A percentile compares a stretch with the other conserved stretches of the same genome.
Evolutionary conservation across 2,797 vertebrate genomes (phyloP).

Genomic region (Fistularia tabacaria): DNA sequence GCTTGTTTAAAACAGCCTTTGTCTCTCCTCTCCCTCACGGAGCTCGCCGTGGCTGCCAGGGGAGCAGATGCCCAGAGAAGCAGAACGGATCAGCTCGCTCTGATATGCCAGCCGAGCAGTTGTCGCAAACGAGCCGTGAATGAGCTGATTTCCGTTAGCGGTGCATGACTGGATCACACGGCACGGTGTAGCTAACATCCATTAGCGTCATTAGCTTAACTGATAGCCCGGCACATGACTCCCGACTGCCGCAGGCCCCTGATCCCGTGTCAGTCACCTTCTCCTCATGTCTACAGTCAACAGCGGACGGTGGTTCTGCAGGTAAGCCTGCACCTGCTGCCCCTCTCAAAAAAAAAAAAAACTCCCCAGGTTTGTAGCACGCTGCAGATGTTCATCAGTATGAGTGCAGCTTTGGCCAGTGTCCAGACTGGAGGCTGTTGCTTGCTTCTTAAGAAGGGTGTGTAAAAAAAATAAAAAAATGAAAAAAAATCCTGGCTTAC

Average conservation of each 20-base stretch:
- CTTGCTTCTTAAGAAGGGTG: slow-evolving; percentile 1
- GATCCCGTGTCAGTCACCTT: slow-evolving; percentile 24
- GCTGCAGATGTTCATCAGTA: slow-evolving; percentile 61
- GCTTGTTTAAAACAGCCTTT: slow-evolving; percentile 23
- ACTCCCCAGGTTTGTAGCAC: slow-evolving; percentile 38
- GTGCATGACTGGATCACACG: slow-evolving; percentile 41
- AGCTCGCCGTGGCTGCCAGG: slow-evolving; percentile 1
- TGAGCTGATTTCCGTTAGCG: slow-evolving; percentile 33
- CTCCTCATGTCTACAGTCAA: slow-evolving; percentile 13
- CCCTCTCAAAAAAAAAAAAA: slow-evolving; percentile 18
- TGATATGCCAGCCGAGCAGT: slow-evolving; percentile 29
- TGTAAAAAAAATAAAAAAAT: slow-evolving; percentile 11
- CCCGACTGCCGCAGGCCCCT: slow-evolving; percentile 31
- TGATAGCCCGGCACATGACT: slow-evolving; percentile 49
- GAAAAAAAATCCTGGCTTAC: slow-evolving; percentile 49
- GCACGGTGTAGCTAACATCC: slow-evolving; percentile 32
- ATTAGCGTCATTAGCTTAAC: slow-evolving; percentile 42
- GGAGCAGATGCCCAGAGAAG: slow-evolving; percentile 7
- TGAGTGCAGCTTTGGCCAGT: slow-evolving; percentile 57
- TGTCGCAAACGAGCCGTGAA: slow-evolving; percentile 36
- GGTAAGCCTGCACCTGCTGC: slow-evolving; percentile 11
- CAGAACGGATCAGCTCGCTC: slow-evolving; percentile 23
- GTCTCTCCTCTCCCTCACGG: slow-evolving; percentile 9
- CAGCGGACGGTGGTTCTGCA: neutral
- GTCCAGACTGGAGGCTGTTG: slow-evolving; percentile 45